Conservation (phyloP, 2,113 vertebrate species). For the Tor tambroides region DNA sequence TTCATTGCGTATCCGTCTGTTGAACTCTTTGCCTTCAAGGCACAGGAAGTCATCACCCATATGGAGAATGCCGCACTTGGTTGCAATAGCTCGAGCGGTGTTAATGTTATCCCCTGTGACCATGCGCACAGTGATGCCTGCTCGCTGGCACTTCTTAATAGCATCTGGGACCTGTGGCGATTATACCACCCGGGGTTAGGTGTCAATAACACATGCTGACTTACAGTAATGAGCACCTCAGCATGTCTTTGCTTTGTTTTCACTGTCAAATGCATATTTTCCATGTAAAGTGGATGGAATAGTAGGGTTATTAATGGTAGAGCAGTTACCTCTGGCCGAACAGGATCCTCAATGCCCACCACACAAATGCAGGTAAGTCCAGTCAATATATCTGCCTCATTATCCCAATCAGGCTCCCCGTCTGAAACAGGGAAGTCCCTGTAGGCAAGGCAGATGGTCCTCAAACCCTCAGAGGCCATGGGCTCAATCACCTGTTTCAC, state of each 20-base stretch:
- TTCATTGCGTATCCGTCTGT: slow-evolving; percentile 92
- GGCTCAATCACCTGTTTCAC: slow-evolving; percentile 92
- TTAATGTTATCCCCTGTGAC: slow-evolving; percentile 99
- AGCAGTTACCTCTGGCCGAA: slow-evolving; percentile 87
- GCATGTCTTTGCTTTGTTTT: background rate
- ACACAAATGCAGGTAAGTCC: slow-evolving; percentile 92
- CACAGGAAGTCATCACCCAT: slow-evolving; percentile 97
- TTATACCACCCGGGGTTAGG: background rate
- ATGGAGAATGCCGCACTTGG: slow-evolving; percentile 93
- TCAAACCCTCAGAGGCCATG: slow-evolving; percentile 95
- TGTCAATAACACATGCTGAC: slow-evolving; percentile 4
- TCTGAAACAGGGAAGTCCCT: slow-evolving; percentile 87
- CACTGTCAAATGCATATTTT: background rate
- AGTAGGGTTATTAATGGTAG: background rate
- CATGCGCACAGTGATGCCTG: slow-evolving; percentile 98
- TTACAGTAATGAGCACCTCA: background rate
- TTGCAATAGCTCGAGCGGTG: slow-evolving; percentile 93
- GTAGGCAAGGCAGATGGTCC: slow-evolving; percentile 96
- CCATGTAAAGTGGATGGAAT: background rate
- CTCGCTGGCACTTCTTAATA: slow-evolving; percentile 93
- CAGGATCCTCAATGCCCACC: slow-evolving; percentile 98
- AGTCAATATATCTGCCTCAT: slow-evolving; percentile 88
- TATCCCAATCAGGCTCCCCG: slow-evolving; percentile 92
- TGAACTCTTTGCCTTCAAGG: slow-evolving; percentile 97
- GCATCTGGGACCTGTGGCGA: slow-evolving; percentile 89